Evolutionary conservation across 2,888 invertebrate species (phyloP).

Genomic region (Muschampia plurimacula): DNA sequence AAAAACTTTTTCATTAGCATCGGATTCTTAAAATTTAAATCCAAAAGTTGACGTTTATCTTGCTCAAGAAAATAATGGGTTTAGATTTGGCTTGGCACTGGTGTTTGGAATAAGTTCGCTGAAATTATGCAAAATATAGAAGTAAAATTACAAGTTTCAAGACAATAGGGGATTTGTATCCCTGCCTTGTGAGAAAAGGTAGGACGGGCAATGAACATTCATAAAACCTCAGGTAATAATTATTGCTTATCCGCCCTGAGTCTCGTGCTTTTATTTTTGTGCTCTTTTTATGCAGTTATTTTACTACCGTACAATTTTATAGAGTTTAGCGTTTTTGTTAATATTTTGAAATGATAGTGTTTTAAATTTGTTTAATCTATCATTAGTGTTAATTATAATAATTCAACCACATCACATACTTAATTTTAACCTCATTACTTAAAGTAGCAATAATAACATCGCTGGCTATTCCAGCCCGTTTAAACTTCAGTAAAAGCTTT

Average conservation of each 20-base stretch:
- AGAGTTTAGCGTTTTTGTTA: conserved; percentile 18
- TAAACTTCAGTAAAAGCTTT: conserved; percentile 18
- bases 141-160: conserved; percentile 39
- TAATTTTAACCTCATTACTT: neutral
- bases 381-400: neutral
- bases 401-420: neutral
- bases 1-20: conserved; percentile 40
- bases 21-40: conserved; percentile 24
- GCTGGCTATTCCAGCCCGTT: neutral
- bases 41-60: conserved; percentile 24
- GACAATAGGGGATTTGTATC: conserved; percentile 37
- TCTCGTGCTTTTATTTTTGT: conserved; percentile 33
- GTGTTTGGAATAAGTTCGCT: conserved; percentile 22
- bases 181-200: conserved; percentile 36
- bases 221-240: conserved; percentile 40
- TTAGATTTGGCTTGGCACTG: conserved; percentile 16
- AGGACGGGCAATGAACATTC: conserved; percentile 36
- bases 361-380: neutral
- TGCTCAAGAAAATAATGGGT: conserved; percentile 20
- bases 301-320: conserved; percentile 28
- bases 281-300: conserved; percentile 30
- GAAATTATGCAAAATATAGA: conserved; percentile 35
- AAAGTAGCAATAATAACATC: neutral
- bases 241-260: conserved; percentile 39
- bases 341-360: neutral